These are phyloP conservation scores for Agapetus fuscipes DNA, from an alignment of 2,888 invertebrate genomes.

Conservation along the genomic window DNA sequence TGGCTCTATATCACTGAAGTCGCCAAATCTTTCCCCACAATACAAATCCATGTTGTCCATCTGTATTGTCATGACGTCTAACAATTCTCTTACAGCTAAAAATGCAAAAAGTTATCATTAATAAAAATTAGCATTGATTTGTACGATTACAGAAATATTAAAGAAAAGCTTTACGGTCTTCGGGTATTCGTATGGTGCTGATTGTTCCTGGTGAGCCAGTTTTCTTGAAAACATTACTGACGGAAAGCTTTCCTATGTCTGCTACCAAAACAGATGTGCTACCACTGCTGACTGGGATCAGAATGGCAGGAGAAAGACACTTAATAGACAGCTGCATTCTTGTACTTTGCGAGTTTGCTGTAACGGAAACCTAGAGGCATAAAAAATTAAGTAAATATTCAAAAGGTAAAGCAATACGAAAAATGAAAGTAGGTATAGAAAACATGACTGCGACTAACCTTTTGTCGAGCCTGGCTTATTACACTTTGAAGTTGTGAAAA, in stretches of 20 bases:
- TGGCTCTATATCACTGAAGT: slow-evolving; percentile 23
- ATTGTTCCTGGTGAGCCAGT: slow-evolving; percentile 48
- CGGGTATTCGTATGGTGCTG: slow-evolving; percentile 35
- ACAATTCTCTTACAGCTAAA: slow-evolving; percentile 43
- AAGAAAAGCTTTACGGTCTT: slow-evolving; percentile 26
- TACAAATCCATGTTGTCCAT: slow-evolving; percentile 70
- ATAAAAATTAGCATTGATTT: neutral
- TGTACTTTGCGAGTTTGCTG: slow-evolving; percentile 46
- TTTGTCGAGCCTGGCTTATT: slow-evolving; percentile 57
- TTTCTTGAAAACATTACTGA: slow-evolving; percentile 65
- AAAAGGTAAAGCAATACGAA: slow-evolving; percentile 2
- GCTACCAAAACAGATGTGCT: slow-evolving; percentile 69
- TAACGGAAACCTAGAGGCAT: slow-evolving; percentile 21
- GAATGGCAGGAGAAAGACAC: slow-evolving; percentile 62
- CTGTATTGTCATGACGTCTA: slow-evolving; percentile 66
- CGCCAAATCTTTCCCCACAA: slow-evolving; percentile 41
- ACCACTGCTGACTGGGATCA: slow-evolving; percentile 76
- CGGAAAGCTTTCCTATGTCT: slow-evolving; percentile 67
- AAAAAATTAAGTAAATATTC: neutral
- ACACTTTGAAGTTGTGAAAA: slow-evolving; percentile 78
- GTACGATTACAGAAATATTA: neutral
- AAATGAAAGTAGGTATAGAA: neutral
- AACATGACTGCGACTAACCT: slow-evolving; percentile 28
- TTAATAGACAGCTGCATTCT: slow-evolving; percentile 50
- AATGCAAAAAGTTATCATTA: neutral